Conservation (phyloP, 2,113 vertebrate genomes). For the Nyctereutes procyonoides region DNA sequence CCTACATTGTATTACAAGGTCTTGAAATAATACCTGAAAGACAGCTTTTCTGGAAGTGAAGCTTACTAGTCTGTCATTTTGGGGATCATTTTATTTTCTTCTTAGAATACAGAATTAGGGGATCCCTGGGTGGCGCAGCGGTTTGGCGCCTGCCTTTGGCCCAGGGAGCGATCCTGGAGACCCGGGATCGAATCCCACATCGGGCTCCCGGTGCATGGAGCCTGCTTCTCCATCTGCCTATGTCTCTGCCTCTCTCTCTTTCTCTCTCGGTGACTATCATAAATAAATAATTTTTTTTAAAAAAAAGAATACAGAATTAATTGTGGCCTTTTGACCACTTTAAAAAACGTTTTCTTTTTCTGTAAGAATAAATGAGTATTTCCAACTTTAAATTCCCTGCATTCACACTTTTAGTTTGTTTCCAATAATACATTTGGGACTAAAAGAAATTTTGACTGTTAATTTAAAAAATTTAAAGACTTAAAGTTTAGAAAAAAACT, state of each 20-base stretch:
- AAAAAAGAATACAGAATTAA: conserved; percentile 36
- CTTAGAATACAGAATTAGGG: conserved; percentile 42
- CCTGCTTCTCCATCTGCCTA: too few species aligned
- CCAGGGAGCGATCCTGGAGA: too few species aligned
- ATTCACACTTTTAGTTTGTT: conserved; percentile 37
- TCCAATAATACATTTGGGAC: conserved; percentile 28
- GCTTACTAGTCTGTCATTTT: neutral
- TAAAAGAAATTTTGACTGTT: neutral
- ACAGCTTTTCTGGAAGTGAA: conserved; percentile 22
- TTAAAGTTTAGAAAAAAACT: neutral
- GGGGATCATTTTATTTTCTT: neutral
- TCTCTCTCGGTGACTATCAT: too few species aligned
- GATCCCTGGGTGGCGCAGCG: too few species aligned
- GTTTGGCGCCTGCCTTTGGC: too few species aligned
- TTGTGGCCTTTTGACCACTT: neutral
- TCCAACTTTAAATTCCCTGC: neutral
- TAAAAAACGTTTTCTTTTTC: neutral
- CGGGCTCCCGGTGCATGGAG: too few species aligned
- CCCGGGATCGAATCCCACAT: too few species aligned
- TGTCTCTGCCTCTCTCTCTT: too few species aligned
- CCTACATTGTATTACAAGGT: neutral
- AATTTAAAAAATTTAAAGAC: neutral
- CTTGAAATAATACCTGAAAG: conserved; percentile 54
- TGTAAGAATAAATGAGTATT: neutral
- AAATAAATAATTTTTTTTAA: too few species aligned